phyloP scores from a whole-genome alignment of 2,888 invertebrate genomes.

The Epirrhoe tristata region DNA sequence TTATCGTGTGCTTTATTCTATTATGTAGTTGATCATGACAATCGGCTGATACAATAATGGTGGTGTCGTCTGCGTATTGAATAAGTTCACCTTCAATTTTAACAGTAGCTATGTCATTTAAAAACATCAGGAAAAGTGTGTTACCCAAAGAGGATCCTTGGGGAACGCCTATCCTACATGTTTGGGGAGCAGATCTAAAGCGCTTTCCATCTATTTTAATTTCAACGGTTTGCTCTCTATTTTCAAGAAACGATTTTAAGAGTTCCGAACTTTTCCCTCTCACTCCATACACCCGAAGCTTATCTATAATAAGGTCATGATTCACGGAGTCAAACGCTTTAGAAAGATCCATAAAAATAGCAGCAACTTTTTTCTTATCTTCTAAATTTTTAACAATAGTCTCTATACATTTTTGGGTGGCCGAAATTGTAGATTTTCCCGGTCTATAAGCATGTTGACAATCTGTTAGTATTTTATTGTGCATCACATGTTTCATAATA shows the following conservation, averaged over 20 bases:
- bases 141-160: slow-evolving; percentile 9
- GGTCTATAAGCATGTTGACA: slow-evolving; percentile 8
- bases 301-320: background rate
- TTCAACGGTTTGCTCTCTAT: slow-evolving; percentile 4
- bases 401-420: background rate
- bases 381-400: background rate
- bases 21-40: background rate
- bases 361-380: slow-evolving; percentile 6
- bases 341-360: slow-evolving; percentile 1
- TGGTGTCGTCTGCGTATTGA: slow-evolving; percentile 1
- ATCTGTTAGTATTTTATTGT: background rate
- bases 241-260: slow-evolving; percentile 1
- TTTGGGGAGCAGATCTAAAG: background rate
- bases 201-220: slow-evolving; percentile 1
- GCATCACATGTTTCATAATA: background rate
- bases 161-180: slow-evolving; percentile 3
- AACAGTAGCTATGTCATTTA: slow-evolving; percentile 3
- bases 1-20: background rate
- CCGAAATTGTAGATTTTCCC: slow-evolving; percentile 1
- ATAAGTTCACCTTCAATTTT: background rate
- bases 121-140: slow-evolving; percentile 5
- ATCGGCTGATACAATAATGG: background rate
- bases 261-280: background rate
- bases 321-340: slow-evolving; percentile 7
- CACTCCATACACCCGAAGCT: background rate